These are phyloP conservation scores for Albula goreensis DNA, from an alignment of 2,113 vertebrate species.

Conservation along the genomic window DNA sequence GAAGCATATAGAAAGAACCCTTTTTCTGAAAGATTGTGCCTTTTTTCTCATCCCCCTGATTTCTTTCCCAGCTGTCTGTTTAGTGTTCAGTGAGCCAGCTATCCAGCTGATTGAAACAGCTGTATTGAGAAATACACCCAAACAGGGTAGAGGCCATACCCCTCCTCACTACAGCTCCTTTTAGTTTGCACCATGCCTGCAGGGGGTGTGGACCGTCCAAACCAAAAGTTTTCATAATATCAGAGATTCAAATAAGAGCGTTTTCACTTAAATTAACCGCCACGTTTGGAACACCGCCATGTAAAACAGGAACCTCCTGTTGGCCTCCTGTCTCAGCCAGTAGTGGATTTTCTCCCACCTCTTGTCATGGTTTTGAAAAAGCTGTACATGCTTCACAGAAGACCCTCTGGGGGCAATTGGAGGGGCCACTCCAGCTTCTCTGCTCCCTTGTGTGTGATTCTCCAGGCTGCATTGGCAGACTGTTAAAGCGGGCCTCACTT, in stretches of 20 bases:
- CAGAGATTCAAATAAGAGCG: slow-evolving; percentile 39
- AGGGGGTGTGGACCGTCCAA: slow-evolving; percentile 36
- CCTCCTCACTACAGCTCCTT: slow-evolving; percentile 28
- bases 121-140: slow-evolving; percentile 3
- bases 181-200: slow-evolving; percentile 19
- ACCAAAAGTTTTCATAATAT: slow-evolving; percentile 47
- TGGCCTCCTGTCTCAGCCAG: slow-evolving; percentile 44
- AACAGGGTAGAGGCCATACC: neutral
- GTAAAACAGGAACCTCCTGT: slow-evolving; percentile 54
- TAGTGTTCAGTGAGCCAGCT: neutral
- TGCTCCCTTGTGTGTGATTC: slow-evolving; percentile 30
- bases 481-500: neutral
- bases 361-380: slow-evolving; percentile 40
- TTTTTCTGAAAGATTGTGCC: neutral
- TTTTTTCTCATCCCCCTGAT: neutral
- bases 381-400: slow-evolving; percentile 34
- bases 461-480: neutral
- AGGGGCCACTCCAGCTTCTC: slow-evolving; percentile 42
- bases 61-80: neutral
- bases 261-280: slow-evolving; percentile 46
- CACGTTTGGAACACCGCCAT: slow-evolving; percentile 51
- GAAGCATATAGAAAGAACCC: neutral
- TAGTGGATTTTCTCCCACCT: slow-evolving; percentile 46
- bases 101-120: slow-evolving; percentile 23
- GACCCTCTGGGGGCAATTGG: slow-evolving; percentile 51